These are phyloP conservation scores for Drosophila nr. fundita DNA, from an alignment of 2,888 invertebrate genomes.

Conservation along the genomic window DNA sequence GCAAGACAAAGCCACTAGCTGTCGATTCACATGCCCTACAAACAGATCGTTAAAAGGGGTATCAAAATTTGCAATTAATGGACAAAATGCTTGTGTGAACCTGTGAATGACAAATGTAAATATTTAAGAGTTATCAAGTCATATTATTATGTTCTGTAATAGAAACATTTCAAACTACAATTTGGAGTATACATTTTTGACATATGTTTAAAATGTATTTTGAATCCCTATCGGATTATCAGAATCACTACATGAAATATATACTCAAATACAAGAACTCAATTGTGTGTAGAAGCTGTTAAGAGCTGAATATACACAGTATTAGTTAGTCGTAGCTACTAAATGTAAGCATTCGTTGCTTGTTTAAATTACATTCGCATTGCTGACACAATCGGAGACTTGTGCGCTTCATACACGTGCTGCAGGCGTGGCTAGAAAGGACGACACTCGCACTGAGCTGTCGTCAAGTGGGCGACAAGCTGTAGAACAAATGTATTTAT, in stretches of 20 bases:
- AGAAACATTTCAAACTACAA: not conserved
- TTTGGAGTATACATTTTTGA: not conserved
- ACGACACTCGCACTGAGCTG: slow-evolving; percentile 24
- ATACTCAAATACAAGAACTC: rapidly evolving
- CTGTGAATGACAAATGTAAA: not conserved
- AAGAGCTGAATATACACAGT: not conserved
- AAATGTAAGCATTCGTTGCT: not conserved
- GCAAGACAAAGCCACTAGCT: slow-evolving; percentile 23
- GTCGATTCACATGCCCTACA: slow-evolving; percentile 10
- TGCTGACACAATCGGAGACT: slow-evolving; percentile 6
- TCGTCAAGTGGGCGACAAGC: slow-evolving; percentile 21
- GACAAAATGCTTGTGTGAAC: not conserved
- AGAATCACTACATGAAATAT: not conserved
- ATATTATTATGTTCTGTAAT: not conserved
- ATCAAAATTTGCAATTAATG: not conserved
- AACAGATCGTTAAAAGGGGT: not conserved
- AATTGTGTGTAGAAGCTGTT: not conserved
- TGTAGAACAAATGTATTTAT: slow-evolving; percentile 17
- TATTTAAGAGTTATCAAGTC: not conserved
- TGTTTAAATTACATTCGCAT: slow-evolving; percentile 20
- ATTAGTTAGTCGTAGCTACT: not conserved
- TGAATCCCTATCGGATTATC: not conserved
- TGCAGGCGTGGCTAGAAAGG: slow-evolving; percentile 36
- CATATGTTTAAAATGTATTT: not conserved
- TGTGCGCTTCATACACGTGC: slow-evolving; percentile 42